These are phyloP conservation scores for Macrobrachium rosenbergii DNA, from an alignment of 1,140 invertebrate species.

Conservation along the genomic window DNA sequence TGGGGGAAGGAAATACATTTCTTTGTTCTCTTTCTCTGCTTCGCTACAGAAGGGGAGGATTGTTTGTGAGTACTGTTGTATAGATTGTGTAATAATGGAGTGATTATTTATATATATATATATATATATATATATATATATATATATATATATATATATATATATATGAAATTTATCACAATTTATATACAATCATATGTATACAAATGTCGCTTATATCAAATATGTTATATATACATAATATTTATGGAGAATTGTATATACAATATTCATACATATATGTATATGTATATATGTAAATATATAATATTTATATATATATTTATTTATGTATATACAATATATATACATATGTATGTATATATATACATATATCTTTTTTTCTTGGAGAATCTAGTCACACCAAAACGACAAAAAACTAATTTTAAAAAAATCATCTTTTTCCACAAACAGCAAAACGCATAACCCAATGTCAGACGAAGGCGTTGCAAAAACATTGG, in stretches of 20 bases:
- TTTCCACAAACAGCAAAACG: too few species aligned
- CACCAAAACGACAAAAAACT: background rate
- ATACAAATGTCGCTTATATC: background rate
- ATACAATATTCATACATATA: conserved; percentile 1
- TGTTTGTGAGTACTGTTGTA: background rate
- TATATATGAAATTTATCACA: background rate
- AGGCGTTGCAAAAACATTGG: too few species aligned
- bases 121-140: background rate
- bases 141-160: conserved; percentile 19
- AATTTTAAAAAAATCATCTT: background rate
- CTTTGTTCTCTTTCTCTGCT: too few species aligned
- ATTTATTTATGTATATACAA: conserved; percentile 21
- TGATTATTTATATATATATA: conserved; percentile 1
- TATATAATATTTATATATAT: conserved; percentile 17
- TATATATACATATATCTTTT: background rate
- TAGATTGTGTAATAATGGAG: background rate
- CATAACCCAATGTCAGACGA: too few species aligned
- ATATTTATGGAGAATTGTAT: too few species aligned
- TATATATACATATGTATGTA: conserved; percentile 35
- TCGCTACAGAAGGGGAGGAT: background rate
- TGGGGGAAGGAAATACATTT: too few species aligned
- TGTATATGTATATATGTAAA: background rate
- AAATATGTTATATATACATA: conserved; percentile 4
- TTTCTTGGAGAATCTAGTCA: background rate
- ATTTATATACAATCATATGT: background rate